These are phyloP conservation scores for Rachycentron canadum DNA, from an alignment of 2,797 vertebrate genomes.

Conservation along the genomic window DNA sequence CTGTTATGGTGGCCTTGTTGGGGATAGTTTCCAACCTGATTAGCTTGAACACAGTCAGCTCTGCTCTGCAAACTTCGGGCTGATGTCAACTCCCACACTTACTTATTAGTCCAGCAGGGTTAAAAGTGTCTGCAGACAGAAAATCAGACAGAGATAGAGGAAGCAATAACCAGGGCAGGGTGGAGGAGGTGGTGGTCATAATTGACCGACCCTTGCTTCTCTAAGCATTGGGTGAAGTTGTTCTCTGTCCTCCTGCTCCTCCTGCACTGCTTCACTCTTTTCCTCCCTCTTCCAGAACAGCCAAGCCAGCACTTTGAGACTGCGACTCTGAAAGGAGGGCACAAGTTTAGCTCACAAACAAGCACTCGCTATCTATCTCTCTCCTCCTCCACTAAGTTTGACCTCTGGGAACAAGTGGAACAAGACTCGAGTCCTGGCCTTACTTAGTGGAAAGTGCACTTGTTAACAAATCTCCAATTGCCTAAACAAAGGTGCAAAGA, in stretches of 20 bases:
- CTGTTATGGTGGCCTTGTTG: slow-evolving; percentile 60
- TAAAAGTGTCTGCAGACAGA: slow-evolving; percentile 59
- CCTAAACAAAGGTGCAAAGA: slow-evolving; percentile 58
- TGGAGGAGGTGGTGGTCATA: slow-evolving; percentile 50
- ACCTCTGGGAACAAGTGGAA: slow-evolving; percentile 64
- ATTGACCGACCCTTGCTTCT: slow-evolving; percentile 52
- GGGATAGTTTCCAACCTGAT: slow-evolving; percentile 50
- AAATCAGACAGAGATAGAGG: slow-evolving; percentile 21
- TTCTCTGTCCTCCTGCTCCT: slow-evolving; percentile 49
- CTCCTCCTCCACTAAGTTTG: slow-evolving; percentile 41
- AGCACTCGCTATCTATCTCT: slow-evolving; percentile 13
- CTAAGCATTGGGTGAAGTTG: slow-evolving; percentile 35
- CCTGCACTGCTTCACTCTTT: slow-evolving; percentile 35
- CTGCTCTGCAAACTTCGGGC: slow-evolving; percentile 30
- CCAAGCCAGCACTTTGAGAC: slow-evolving; percentile 68
- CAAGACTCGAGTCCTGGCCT: slow-evolving; percentile 54
- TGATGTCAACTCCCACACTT: slow-evolving; percentile 55
- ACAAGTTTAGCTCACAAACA: slow-evolving; percentile 62
- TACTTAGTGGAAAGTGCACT: slow-evolving; percentile 65
- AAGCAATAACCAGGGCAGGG: slow-evolving; percentile 50
- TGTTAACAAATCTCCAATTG: slow-evolving; percentile 65
- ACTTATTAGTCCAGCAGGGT: slow-evolving; percentile 63
- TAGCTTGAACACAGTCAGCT: slow-evolving; percentile 51
- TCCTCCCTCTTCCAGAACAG: slow-evolving; percentile 48
- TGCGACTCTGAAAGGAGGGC: slow-evolving; percentile 54